phyloP scores from a whole-genome alignment of 2,797 vertebrate species.

The Poecile montanus region DNA sequence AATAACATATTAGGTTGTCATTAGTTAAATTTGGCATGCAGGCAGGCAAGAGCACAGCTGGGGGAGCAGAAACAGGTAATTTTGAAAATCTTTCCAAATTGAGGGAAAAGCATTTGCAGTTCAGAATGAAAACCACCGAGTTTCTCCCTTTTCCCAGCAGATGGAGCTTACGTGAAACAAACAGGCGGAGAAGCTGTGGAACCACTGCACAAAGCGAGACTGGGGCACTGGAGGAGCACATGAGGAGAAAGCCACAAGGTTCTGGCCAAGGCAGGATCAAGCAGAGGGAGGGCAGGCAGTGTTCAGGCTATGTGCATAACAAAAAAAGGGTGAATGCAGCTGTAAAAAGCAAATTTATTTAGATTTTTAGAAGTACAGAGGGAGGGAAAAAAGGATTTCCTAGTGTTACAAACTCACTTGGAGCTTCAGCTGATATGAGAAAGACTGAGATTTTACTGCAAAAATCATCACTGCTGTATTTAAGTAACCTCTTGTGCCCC shows the following conservation, averaged over 20 bases:
- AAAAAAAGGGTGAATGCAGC: background rate
- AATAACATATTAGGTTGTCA: background rate
- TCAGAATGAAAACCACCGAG: background rate
- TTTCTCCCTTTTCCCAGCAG: constrained; percentile 43
- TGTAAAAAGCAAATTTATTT: background rate
- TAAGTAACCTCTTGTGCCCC: background rate
- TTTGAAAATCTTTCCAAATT: background rate
- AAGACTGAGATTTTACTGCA: background rate
- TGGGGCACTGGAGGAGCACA: background rate
- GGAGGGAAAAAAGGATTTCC: background rate
- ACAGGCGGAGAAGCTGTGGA: background rate
- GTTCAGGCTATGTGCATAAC: background rate
- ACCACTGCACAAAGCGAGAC: background rate
- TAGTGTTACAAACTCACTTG: background rate
- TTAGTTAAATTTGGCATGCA: background rate
- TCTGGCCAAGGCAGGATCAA: background rate
- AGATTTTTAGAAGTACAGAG: background rate
- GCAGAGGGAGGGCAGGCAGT: background rate
- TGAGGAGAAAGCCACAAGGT: background rate
- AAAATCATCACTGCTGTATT: background rate
- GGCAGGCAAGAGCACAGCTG: background rate
- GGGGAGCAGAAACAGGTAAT: background rate
- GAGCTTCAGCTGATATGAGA: background rate
- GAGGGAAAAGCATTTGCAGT: background rate
- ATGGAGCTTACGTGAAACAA: constrained; percentile 56